Conservation (phyloP, 2,113 vertebrate species). For the Triplophysa rosa region DNA sequence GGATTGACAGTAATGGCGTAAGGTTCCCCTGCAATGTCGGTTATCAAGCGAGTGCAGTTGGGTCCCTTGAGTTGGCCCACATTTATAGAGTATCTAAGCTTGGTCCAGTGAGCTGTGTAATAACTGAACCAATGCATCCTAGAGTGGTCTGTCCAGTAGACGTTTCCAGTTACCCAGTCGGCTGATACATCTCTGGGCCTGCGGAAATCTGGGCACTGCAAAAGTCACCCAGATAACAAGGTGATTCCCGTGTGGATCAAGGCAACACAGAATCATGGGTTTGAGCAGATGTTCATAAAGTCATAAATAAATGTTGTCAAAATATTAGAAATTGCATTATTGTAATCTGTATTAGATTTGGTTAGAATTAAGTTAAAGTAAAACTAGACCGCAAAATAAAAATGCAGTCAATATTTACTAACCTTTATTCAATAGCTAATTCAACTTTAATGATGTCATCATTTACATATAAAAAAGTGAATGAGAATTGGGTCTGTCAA, state of each 20-base stretch:
- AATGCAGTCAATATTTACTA: too few species aligned
- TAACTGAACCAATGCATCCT: conserved; percentile 99
- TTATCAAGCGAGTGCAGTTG: conserved; percentile 94
- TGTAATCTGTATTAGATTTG: neutral
- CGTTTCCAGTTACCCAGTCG: conserved; percentile 95
- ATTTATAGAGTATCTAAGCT: conserved; percentile 94
- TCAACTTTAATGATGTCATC: too few species aligned
- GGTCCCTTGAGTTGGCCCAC: conserved; percentile 92
- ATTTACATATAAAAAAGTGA: too few species aligned
- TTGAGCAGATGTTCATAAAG: neutral
- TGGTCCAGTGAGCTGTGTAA: conserved; percentile 98
- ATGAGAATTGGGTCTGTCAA: too few species aligned
- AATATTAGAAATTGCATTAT: neutral
- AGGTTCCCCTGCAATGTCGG: conserved; percentile 93
- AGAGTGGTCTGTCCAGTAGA: conserved; percentile 98
- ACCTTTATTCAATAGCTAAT: too few species aligned
- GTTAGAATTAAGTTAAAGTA: neutral
- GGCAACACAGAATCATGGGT: neutral
- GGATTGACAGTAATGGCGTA: conserved; percentile 95
- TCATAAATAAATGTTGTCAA: neutral
- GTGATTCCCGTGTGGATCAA: conserved; percentile 14
- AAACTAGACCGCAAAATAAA: too few species aligned
- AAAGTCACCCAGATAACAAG: conserved; percentile 48
- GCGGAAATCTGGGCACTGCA: conserved; percentile 94
- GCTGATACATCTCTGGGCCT: conserved; percentile 91